A percentile compares a stretch with the other conserved stretches of the same genome.
Conservation (phyloP, 1,140 invertebrate genomes). For the Apis dorsata region DNA sequence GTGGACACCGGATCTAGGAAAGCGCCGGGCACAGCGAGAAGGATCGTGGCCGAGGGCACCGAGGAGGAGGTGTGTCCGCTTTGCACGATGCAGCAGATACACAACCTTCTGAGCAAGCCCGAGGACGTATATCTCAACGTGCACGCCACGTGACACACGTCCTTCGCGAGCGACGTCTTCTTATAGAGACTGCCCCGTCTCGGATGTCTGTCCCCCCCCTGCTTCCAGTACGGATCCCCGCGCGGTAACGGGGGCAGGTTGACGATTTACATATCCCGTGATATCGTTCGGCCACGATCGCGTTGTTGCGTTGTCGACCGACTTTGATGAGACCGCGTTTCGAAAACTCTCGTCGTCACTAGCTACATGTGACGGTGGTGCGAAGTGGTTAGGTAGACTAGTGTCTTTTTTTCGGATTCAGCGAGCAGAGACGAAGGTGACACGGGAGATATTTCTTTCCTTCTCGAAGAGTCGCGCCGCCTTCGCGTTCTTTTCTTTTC, state of each 20-base stretch:
- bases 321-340: background rate
- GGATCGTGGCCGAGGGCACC: conserved; percentile 62
- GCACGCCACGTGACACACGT: conserved; percentile 70
- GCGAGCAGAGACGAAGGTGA: conserved; percentile 34
- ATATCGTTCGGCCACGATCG: conserved; percentile 50
- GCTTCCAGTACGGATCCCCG: background rate
- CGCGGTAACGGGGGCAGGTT: background rate
- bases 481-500: conserved; percentile 7
- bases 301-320: conserved; percentile 8
- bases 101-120: conserved; percentile 72
- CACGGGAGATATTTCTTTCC: conserved; percentile 12
- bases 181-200: conserved; percentile 40
- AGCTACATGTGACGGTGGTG: conserved; percentile 12
- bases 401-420: conserved; percentile 57
- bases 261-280: conserved; percentile 56
- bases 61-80: conserved; percentile 75
- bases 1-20: conserved; percentile 59
- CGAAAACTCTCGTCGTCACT: conserved; percentile 1
- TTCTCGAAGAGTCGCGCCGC: background rate
- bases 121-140: conserved; percentile 70
- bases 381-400: conserved; percentile 43
- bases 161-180: conserved; percentile 49
- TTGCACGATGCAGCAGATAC: conserved; percentile 76
- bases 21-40: conserved; percentile 60
- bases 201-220: conserved; percentile 11